Conservation (phyloP, 1,140 invertebrate species). For the Bombus vancouverensis region DNA sequence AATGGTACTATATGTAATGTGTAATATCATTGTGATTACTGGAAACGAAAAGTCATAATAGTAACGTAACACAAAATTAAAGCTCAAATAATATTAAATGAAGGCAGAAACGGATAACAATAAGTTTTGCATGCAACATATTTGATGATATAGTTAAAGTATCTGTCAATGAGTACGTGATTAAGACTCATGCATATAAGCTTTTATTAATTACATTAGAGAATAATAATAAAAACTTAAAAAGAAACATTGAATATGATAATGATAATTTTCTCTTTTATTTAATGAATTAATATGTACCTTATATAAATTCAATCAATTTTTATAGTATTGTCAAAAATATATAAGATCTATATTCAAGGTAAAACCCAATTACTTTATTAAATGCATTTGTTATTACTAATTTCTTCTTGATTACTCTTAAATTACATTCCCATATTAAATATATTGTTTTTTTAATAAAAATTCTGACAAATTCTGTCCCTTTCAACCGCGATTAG, state of each 20-base stretch:
- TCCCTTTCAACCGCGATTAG: neutral
- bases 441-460: no score
- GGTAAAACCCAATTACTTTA: neutral
- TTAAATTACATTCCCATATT: neutral
- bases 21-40: neutral
- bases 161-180: neutral
- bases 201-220: no score
- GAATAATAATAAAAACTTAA: no score
- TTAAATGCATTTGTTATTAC: neutral
- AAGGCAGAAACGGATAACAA: neutral
- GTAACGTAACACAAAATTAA: neutral
- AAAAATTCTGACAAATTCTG: no score
- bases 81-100: neutral
- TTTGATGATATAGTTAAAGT: neutral
- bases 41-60: neutral
- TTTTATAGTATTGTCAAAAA: no score
- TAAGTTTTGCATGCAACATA: neutral
- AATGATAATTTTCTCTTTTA: no score
- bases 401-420: neutral
- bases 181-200: no score
- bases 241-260: no score
- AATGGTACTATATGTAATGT: neutral
- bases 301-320: neutral
- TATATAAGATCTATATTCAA: neutral
- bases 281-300: neutral